A percentile compares a stretch with the other conserved stretches of the same genome.
Evolutionary conservation across 2,113 vertebrate genomes (phyloP).

Genomic region (Gracilinanus agilis): DNA sequence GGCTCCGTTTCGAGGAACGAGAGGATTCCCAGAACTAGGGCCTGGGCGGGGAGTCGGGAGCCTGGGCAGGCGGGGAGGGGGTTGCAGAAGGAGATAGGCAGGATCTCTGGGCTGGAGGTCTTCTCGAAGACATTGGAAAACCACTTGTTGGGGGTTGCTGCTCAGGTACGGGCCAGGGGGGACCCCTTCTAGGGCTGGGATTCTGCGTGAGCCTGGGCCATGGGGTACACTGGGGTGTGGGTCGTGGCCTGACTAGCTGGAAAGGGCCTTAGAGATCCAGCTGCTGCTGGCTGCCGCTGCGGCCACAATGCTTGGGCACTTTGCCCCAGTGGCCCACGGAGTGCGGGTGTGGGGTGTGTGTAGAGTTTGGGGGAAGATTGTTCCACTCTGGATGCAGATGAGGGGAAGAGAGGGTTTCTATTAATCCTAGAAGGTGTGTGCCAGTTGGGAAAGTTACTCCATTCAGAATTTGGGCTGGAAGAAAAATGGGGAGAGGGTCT

Average conservation of each 20-base stretch:
- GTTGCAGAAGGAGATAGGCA: background rate
- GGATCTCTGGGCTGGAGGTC: background rate
- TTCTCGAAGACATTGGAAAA: background rate
- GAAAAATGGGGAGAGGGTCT: background rate
- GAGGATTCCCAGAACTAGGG: background rate
- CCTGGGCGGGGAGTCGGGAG: background rate
- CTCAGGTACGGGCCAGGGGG: background rate
- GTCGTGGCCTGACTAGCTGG: background rate
- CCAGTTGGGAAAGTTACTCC: background rate
- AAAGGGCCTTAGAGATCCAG: background rate
- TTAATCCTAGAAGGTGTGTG: background rate
- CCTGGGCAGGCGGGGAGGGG: background rate
- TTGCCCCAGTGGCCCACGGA: background rate
- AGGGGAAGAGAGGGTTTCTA: background rate
- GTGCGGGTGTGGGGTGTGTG: rapidly evolving
- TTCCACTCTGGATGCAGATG: background rate
- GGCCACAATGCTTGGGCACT: background rate
- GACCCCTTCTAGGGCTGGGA: background rate
- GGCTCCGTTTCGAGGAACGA: background rate
- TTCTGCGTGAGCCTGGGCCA: background rate
- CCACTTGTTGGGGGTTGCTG: background rate
- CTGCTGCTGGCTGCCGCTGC: background rate
- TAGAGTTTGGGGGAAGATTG: rapidly evolving
- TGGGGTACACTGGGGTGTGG: background rate
- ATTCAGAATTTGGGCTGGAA: background rate